Evolutionary conservation across 2,113 vertebrate genomes (phyloP).

Genomic region (Verasper variegatus): DNA sequence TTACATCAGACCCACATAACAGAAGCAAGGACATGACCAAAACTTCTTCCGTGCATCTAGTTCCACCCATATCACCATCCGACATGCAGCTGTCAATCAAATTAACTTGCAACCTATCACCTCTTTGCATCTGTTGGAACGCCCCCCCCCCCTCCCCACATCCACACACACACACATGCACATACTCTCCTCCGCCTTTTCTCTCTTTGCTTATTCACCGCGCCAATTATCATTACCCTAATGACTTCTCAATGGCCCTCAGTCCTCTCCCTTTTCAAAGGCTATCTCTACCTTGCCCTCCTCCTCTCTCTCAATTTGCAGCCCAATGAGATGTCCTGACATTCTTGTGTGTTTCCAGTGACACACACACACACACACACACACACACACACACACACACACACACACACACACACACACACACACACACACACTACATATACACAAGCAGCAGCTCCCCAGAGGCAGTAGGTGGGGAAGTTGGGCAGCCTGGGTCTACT

Average conservation of each 20-base stretch:
- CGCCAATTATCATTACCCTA: slow-evolving; percentile 82
- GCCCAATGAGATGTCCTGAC: slow-evolving; percentile 71
- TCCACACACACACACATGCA: slow-evolving; percentile 30
- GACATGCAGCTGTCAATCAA: slow-evolving; percentile 67
- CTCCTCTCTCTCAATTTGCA: slow-evolving; percentile 66
- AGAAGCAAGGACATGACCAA: neutral
- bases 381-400: slow-evolving; percentile 27
- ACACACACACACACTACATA: neutral
- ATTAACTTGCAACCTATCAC: slow-evolving; percentile 58
- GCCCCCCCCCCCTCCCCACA: slow-evolving; percentile 9
- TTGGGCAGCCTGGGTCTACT: slow-evolving; percentile 39
- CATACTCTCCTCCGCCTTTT: slow-evolving; percentile 54
- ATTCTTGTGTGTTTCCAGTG: slow-evolving; percentile 44
- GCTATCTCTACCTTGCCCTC: slow-evolving; percentile 68
- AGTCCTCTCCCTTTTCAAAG: slow-evolving; percentile 72
- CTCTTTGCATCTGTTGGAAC: neutral
- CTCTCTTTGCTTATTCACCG: slow-evolving; percentile 79
- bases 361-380: slow-evolving; percentile 33
- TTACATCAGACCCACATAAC: neutral
- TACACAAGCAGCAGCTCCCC: slow-evolving; percentile 18
- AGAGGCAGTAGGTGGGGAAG: slow-evolving; percentile 40
- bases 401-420: slow-evolving; percentile 29
- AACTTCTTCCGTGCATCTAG: neutral
- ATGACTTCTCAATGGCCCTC: slow-evolving; percentile 79
- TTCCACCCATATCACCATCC: neutral